Conservation (phyloP, 2,888 invertebrate species). For the Sericinus montela region DNA sequence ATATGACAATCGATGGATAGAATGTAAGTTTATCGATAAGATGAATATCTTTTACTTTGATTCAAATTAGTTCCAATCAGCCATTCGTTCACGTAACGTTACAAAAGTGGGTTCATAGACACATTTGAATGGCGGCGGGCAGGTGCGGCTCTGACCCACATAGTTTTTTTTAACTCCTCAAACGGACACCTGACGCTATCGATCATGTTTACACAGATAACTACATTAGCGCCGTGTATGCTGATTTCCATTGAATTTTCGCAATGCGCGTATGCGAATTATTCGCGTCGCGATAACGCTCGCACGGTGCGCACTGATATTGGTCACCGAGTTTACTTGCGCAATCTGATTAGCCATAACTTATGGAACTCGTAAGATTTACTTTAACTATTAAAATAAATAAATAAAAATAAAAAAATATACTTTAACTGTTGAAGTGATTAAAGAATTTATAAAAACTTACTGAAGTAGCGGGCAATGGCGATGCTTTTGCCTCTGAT, state of each 20-base stretch:
- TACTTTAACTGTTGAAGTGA: too few species aligned
- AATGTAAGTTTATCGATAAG: too few species aligned
- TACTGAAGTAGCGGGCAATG: too few species aligned
- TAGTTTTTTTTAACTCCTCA: slow-evolving; percentile 26
- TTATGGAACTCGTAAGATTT: too few species aligned
- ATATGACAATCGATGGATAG: too few species aligned
- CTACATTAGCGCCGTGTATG: slow-evolving; percentile 24
- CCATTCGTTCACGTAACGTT: background rate
- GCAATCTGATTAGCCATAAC: background rate
- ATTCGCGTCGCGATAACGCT: slow-evolving; percentile 8
- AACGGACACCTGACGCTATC: slow-evolving; percentile 37
- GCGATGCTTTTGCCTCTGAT: too few species aligned
- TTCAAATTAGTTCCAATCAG: background rate
- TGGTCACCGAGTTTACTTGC: background rate
- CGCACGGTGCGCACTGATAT: background rate
- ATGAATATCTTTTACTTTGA: background rate
- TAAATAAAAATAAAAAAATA: too few species aligned
- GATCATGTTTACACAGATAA: slow-evolving; percentile 34
- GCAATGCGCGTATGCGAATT: slow-evolving; percentile 12
- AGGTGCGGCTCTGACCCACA: slow-evolving; percentile 48
- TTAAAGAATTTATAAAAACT: too few species aligned
- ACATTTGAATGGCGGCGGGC: slow-evolving; percentile 11
- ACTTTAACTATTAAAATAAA: too few species aligned
- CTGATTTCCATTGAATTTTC: slow-evolving; percentile 12
- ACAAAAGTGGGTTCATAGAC: background rate